Evolutionary conservation across 2,113 vertebrate species (phyloP), one percentile per base, ranked within the genome.

Genomic region (Rhombomys opimus): DNA sequence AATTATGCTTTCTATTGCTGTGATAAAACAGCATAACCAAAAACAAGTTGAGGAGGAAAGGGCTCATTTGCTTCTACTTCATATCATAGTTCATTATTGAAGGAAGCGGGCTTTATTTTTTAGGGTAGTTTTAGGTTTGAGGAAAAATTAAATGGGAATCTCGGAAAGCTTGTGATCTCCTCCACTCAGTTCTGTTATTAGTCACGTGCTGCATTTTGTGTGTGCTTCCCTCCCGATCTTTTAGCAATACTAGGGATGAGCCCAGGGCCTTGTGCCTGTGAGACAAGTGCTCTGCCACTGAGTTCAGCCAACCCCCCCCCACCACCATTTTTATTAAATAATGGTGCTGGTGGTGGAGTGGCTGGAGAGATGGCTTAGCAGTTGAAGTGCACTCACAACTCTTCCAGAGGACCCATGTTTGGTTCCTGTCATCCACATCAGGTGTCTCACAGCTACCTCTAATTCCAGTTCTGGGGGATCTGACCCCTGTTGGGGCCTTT

Each of bases 111-210:
- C 32, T 67, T 90, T 52, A 67, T 68, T 90, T 95, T 68, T 82
- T 67, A 61, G 54, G 70, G 54, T 41, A 35, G 18, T 93, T 95
- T 93, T 61, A 90, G 18, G 57, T 75, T 80, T 94, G 75, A 1
- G 70, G 90, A 81, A 76, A 86, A 95, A 41, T 9, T n/a, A 68
- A 92, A 59, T 84, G 65, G 23, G 77, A 93, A 82, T 80, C 59
- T 27, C 15, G 67, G 61, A 30, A 17, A 38, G 90, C 80, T 11
- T 14, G 0, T n/a, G 27, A 65, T 4, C 9, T 54, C 35, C 54
- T 22, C 14, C 14, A 12, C 1, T 38, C 22, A 38, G 68, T 32
- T 59, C 91, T 85, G 25, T 20, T 23, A 14, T 1, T 27, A 41
- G 63, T 75, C 35, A 25, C 1, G 0, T 61, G 70, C 46, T 75